Evolutionary conservation across 2,888 invertebrate species (phyloP).

Genomic region (Syrphus vitripennis): DNA sequence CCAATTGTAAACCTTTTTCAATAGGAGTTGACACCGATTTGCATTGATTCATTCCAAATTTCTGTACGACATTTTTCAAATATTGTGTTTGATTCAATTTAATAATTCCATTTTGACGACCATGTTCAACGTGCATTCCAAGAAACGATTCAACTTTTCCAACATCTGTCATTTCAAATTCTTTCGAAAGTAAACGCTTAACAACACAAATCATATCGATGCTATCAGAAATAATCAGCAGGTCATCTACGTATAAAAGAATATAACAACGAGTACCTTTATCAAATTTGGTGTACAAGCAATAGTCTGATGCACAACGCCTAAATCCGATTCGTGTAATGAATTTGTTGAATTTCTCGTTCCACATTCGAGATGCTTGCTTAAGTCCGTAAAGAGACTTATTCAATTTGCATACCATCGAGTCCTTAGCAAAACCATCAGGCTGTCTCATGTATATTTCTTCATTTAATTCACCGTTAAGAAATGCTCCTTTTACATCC

Average conservation of each 20-base stretch:
- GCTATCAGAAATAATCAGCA: neutral
- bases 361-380: conserved; percentile 38
- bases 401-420: conserved; percentile 32
- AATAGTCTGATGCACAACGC: conserved; percentile 1
- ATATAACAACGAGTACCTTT: neutral
- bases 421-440: conserved; percentile 7
- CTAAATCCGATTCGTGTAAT: neutral
- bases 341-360: neutral
- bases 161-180: neutral
- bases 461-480: neutral
- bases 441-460: too few species aligned
- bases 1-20: too few species aligned
- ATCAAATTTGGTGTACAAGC: neutral
- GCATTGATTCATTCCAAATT: too few species aligned
- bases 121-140: too few species aligned
- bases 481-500: neutral
- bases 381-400: conserved; percentile 49
- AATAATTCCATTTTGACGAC: neutral
- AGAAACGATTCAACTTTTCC: neutral
- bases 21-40: too few species aligned
- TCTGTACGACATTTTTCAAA: too few species aligned
- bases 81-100: neutral
- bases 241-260: neutral
- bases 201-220: neutral
- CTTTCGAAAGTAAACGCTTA: neutral